Evolutionary conservation across 2,888 invertebrate genomes (phyloP), one percentile per base, ranked within the genome.

Genomic region (Drosophila mercatorum): DNA sequence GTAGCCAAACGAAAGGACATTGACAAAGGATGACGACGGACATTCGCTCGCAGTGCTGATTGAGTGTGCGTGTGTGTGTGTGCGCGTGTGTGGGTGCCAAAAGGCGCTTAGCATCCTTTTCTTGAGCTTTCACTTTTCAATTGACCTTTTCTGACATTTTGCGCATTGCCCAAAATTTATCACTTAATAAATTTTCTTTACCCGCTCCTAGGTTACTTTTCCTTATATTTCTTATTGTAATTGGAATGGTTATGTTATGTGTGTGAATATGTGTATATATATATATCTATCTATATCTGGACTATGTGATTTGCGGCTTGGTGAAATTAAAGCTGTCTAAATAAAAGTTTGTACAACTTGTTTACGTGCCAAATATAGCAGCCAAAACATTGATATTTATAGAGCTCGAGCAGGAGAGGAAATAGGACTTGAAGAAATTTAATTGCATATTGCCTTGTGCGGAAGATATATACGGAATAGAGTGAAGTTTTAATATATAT

Each of bases 121-220:
- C 81, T 80, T 71, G 67, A 80, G 87, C 84, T 84, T 85, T 85
- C 84, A 82, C 84, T 85, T 85, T 87, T 82, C 84, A 82, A 84
- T 85, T 85, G 84, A 87, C 84, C 84, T 87, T 85, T 84, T 76
- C 68, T 76, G 85, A 82, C 87, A 87, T 78, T 78, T 84, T 80
- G 72, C 80, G 73, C 87, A 78, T 62, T 87, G 78, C 65, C 69
- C 77, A 59, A 70, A 87, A 85, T 85, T 85, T 85, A 85, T 85
- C 84, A 87, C 84, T 85, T 85, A 87, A 85, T 85, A 85, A 82
- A 87, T 87, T 82, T 61, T 68, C 43, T 52, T 64, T 58, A 52
- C 53, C 49, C 61, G 36, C 11, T 52, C 22, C 43, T 34, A 41
- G 43, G 31, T 56, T 38, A 41, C 41, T 55, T 34, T 65, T 70